These are phyloP conservation scores for Chiridota heheva DNA, from an alignment of 35 echinoderm and acorn worm species.

Conservation along the genomic window DNA sequence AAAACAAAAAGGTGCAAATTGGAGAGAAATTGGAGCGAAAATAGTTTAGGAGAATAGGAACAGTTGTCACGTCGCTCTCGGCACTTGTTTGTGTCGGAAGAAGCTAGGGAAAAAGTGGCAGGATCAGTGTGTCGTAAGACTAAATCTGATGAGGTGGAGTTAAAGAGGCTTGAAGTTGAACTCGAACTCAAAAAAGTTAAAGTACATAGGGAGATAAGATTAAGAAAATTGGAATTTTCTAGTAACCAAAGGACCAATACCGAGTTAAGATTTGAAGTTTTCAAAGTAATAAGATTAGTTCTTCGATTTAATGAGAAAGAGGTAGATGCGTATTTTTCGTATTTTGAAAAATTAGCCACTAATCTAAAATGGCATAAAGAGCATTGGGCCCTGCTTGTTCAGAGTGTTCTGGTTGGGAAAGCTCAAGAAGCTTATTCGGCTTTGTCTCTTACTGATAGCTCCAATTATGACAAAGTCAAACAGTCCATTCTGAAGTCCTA, in stretches of 20 bases:
- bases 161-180: too few species aligned
- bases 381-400: slow-evolving; percentile 29
- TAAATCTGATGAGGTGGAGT: too few species aligned
- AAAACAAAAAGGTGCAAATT: too few species aligned
- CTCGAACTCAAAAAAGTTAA: background rate
- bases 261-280: slow-evolving; percentile 12
- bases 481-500: slow-evolving; percentile 22
- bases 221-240: background rate
- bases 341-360: slow-evolving; percentile 19
- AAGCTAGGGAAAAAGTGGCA: too few species aligned
- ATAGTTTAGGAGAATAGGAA: too few species aligned
- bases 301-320: slow-evolving; percentile 39
- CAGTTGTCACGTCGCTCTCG: too few species aligned
- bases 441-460: background rate
- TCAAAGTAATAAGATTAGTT: slow-evolving; percentile 18
- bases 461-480: slow-evolving; percentile 34
- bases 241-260: background rate
- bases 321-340: slow-evolving; percentile 28
- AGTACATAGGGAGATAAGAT: background rate
- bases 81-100: too few species aligned
- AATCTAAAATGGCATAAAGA: slow-evolving; percentile 9
- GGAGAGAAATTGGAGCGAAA: too few species aligned
- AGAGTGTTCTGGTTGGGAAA: slow-evolving; percentile 41
- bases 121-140: too few species aligned
- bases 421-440: slow-evolving; percentile 33